A percentile compares a stretch with the other conserved stretches of the same genome.
Conservation (phyloP, 2,113 vertebrate species). For the Nothobranchius furzeri region DNA sequence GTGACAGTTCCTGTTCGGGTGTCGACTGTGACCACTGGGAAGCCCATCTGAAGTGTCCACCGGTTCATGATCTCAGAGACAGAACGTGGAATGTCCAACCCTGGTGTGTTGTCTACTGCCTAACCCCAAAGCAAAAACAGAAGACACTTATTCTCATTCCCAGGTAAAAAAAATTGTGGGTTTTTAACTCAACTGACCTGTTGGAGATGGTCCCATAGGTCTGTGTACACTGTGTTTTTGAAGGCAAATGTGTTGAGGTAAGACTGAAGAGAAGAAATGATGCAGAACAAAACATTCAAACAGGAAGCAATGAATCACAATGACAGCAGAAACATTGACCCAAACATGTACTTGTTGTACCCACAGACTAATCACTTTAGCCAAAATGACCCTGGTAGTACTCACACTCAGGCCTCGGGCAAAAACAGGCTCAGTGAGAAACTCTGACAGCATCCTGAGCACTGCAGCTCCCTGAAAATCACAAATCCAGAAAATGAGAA, state of each 20-base stretch:
- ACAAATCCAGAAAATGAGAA: constrained; percentile 4
- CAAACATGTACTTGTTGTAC: background rate
- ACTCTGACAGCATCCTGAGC: constrained; percentile 90
- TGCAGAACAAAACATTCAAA: background rate
- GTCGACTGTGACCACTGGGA: constrained; percentile 86
- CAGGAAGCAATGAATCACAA: background rate
- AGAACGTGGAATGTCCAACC: constrained; percentile 17
- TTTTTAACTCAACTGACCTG: constrained; percentile 62
- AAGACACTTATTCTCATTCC: background rate
- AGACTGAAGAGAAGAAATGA: constrained; percentile 51
- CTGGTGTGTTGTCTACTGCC: constrained; percentile 61
- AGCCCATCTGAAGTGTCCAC: constrained; percentile 97
- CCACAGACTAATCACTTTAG: background rate
- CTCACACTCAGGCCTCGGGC: constrained; percentile 86
- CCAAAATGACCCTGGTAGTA: background rate
- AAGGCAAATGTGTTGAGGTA: constrained; percentile 83
- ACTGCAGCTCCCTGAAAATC: constrained; percentile 86
- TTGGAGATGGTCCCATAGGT: constrained; percentile 90
- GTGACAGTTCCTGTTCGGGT: constrained; percentile 75
- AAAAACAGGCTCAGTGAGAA: constrained; percentile 86
- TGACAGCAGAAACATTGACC: background rate
- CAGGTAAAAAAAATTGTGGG: too few relatives aligned
- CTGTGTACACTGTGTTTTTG: constrained; percentile 79
- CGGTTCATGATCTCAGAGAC: constrained; percentile 88
- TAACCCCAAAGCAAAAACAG: constrained; percentile 15